Evolutionary conservation across 2,797 vertebrate genomes (phyloP).

Genomic region (Argya squamiceps): DNA sequence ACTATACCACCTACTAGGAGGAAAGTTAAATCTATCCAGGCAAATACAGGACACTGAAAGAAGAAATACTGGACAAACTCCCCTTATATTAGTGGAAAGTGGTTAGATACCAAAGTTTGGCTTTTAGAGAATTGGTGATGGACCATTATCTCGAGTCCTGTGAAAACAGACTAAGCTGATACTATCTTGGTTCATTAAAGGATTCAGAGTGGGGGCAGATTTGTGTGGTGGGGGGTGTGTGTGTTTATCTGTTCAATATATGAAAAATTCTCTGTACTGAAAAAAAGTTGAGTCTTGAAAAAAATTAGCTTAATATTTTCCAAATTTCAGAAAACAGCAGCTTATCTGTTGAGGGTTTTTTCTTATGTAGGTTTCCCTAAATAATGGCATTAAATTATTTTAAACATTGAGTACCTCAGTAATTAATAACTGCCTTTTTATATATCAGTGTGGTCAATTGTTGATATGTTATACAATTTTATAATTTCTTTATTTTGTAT

Average conservation of each 20-base stretch:
- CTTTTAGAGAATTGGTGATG: neutral
- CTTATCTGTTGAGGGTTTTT: neutral
- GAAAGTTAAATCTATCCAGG: neutral
- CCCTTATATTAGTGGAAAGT: neutral
- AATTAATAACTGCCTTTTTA: neutral
- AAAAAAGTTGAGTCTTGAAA: neutral
- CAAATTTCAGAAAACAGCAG: neutral
- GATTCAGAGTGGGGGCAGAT: neutral
- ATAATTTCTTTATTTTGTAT: neutral
- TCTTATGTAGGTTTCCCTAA: neutral
- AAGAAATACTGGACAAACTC: neutral
- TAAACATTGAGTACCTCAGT: neutral
- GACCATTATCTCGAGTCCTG: neutral
- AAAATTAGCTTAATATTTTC: neutral
- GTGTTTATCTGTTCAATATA: neutral
- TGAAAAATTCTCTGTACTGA: neutral
- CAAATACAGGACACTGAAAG: neutral
- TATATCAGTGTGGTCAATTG: neutral
- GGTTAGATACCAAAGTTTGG: neutral
- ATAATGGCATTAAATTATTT: slow-evolving; percentile 4
- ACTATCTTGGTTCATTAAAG: neutral
- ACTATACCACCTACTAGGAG: neutral
- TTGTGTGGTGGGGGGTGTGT: neutral
- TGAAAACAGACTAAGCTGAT: neutral
- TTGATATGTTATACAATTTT: neutral